phyloP scores from a whole-genome alignment of 92 coral and sea anemone species.

The Parazoanthus swiftii region DNA sequence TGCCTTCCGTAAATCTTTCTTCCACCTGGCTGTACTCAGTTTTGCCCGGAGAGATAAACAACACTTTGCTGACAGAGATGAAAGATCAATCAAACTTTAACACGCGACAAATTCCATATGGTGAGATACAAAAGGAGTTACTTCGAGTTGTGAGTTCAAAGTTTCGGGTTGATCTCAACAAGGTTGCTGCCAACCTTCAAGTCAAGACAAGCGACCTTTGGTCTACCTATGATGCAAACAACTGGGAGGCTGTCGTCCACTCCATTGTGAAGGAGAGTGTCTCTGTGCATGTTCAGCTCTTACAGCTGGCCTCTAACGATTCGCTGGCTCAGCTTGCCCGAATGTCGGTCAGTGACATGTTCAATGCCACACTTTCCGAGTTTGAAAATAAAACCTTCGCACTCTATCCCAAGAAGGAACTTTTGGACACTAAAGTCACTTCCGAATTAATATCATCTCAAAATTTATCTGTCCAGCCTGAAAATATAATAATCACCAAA shows the following conservation, averaged over 20 bases:
- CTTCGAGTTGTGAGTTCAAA: constrained; percentile 43
- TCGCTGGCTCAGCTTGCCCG: constrained; percentile 57
- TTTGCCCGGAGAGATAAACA: not conserved
- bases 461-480: not conserved
- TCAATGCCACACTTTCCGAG: constrained; percentile 47
- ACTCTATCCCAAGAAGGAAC: not conserved
- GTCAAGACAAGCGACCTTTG: constrained; percentile 49
- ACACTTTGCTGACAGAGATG: constrained; percentile 9
- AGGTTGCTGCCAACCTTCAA: constrained; percentile 57
- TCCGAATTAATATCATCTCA: constrained; percentile 6
- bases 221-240: constrained; percentile 61
- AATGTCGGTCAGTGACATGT: constrained; percentile 36
- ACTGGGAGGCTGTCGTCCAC: constrained; percentile 67
- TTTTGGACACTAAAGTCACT: not conserved
- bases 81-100: not conserved
- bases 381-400: constrained; percentile 34
- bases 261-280: constrained; percentile 67
- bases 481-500: not conserved
- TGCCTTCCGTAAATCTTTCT: not conserved
- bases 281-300: constrained; percentile 28
- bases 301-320: constrained; percentile 52
- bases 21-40: constrained; percentile 25
- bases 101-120: constrained; percentile 5
- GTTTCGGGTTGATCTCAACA: constrained; percentile 44
- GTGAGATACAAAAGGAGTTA: constrained; percentile 47